Conservation (phyloP, 2,888 invertebrate species). For the Macrosiphum euphorbiae region DNA sequence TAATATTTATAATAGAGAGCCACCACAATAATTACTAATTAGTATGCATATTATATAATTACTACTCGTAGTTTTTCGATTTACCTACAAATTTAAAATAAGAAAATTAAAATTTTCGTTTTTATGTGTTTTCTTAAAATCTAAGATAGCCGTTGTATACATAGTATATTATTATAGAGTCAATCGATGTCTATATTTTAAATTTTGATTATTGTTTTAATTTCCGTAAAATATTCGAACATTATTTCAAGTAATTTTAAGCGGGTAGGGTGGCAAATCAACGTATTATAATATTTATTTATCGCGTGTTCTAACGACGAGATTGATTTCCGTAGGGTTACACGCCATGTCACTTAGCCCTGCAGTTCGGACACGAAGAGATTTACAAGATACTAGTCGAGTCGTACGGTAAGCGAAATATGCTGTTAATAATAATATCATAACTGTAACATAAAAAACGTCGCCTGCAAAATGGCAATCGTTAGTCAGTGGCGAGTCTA, state of each 20-base stretch:
- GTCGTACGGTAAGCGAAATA: constrained; percentile 85
- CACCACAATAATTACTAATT: background rate
- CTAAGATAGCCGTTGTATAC: background rate
- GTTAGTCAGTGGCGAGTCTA: background rate
- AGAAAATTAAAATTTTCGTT: background rate
- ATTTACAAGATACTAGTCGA: constrained; percentile 90
- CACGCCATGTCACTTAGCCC: constrained; percentile 92
- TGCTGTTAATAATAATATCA: background rate
- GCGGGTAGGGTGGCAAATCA: background rate
- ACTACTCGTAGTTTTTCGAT: background rate
- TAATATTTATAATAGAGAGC: background rate
- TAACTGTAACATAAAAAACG: background rate
- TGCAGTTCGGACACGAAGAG: constrained; percentile 89
- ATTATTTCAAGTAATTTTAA: background rate
- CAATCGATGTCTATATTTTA: background rate
- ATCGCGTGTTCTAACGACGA: background rate
- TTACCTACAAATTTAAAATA: background rate
- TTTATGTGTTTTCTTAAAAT: background rate
- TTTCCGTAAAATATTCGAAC: background rate
- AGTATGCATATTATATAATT: background rate
- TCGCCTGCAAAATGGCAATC: background rate
- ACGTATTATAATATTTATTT: background rate
- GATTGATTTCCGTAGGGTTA: constrained; percentile 79
- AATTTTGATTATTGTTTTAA: background rate
- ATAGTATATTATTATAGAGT: background rate